A percentile compares a stretch with the other conserved stretches of the same genome.
Conservation (phyloP, 2,888 invertebrate species). For the Pristionchus japonicus region DNA sequence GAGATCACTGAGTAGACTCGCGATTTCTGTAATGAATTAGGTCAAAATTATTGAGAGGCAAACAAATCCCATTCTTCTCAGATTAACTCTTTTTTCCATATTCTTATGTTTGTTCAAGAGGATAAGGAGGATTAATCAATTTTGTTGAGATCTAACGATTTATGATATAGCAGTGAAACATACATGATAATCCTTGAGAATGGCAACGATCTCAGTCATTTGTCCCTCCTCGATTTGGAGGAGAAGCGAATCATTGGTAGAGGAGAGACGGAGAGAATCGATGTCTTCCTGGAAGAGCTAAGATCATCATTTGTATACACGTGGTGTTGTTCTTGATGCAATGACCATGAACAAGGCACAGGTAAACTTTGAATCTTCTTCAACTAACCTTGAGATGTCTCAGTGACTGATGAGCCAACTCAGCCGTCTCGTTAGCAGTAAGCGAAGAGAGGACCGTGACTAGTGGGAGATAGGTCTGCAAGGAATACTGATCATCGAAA, state of each 20-base stretch:
- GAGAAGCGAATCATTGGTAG: background rate
- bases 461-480: slow-evolving; percentile 58
- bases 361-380: background rate
- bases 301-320: too few species aligned
- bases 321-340: too few species aligned
- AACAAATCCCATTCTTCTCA: too few species aligned
- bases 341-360: too few species aligned
- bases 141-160: background rate
- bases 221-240: slow-evolving; percentile 1
- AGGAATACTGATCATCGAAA: slow-evolving; percentile 47
- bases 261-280: background rate
- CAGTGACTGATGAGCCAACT: background rate
- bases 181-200: slow-evolving; percentile 22
- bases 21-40: background rate
- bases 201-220: background rate
- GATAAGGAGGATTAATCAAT: background rate
- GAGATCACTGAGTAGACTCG: slow-evolving; percentile 21
- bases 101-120: background rate
- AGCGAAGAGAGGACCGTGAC: slow-evolving; percentile 54
- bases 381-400: slow-evolving; percentile 24
- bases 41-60: too few species aligned
- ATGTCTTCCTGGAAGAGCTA: slow-evolving; percentile 1
- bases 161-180: background rate
- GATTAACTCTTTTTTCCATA: too few species aligned
- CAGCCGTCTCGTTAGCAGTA: slow-evolving; percentile 52